Conservation (phyloP, 2,113 vertebrate genomes). For the Oreamnos americanus region DNA sequence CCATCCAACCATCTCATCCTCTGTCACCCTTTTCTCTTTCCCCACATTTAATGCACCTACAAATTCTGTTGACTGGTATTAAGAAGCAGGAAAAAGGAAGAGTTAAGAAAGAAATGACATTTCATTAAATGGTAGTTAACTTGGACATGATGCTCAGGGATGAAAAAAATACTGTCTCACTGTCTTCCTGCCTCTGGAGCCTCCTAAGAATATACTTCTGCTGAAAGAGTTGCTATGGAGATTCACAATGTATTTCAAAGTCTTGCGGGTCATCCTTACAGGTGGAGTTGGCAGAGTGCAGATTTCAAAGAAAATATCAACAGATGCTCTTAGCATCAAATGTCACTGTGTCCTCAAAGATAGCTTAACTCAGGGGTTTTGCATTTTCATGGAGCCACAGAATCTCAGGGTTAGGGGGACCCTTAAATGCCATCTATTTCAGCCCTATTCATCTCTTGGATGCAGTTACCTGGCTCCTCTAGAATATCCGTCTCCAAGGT, state of each 20-base stretch:
- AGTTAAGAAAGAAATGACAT: neutral
- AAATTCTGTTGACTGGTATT: neutral
- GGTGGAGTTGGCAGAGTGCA: slow-evolving; percentile 2
- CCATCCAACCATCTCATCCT: neutral
- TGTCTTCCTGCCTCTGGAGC: neutral
- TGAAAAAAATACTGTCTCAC: neutral
- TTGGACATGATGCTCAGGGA: neutral
- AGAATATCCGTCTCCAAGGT: neutral
- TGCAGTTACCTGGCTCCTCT: neutral
- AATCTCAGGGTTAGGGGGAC: neutral
- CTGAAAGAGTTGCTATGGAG: slow-evolving; percentile 64
- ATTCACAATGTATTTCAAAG: neutral
- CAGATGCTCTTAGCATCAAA: slow-evolving; percentile 61
- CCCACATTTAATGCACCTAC: neutral
- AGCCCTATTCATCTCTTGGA: neutral
- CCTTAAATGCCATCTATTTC: slow-evolving; percentile 42
- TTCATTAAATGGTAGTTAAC: neutral
- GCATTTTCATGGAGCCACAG: neutral
- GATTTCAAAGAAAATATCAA: slow-evolving; percentile 70
- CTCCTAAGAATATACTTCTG: neutral
- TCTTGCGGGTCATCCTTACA: slow-evolving; percentile 41
- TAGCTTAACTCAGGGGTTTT: slow-evolving; percentile 18
- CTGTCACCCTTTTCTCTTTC: neutral
- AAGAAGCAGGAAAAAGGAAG: neutral
- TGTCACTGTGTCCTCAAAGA: slow-evolving; percentile 57